Evolutionary conservation across 2,888 invertebrate species (phyloP).

Genomic region (Serripes groenlandicus): DNA sequence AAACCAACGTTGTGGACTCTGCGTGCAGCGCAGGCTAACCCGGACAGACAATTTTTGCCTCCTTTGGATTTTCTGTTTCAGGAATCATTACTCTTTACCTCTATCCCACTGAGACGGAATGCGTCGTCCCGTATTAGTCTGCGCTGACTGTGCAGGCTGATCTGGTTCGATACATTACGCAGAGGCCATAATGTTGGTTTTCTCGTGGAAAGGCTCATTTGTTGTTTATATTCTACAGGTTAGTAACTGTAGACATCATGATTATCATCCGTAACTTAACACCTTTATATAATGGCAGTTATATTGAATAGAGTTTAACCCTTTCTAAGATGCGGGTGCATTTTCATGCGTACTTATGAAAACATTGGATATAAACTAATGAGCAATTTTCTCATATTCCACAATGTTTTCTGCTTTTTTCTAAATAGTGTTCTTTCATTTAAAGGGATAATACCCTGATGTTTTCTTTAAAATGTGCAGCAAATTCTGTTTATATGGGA

Average conservation of each 20-base stretch:
- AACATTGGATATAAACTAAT: neutral
- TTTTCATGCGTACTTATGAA: neutral
- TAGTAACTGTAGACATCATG: no score
- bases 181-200: neutral
- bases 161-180: neutral
- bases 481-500: neutral
- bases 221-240: no score
- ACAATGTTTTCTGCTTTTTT: neutral
- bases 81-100: no score
- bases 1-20: no score
- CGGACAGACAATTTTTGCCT: no score
- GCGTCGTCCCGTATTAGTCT: no score
- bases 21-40: no score
- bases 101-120: no score
- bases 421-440: neutral
- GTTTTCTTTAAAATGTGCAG: neutral
- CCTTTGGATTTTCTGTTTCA: no score
- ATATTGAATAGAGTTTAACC: neutral
- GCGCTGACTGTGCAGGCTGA: neutral
- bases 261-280: no score
- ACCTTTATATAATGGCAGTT: neutral
- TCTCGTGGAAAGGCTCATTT: neutral
- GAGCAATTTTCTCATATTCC: neutral
- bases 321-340: neutral
- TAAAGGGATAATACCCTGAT: neutral